Evolutionary conservation across 1,140 invertebrate genomes (phyloP).

Genomic region (Anastatus disparis): DNA sequence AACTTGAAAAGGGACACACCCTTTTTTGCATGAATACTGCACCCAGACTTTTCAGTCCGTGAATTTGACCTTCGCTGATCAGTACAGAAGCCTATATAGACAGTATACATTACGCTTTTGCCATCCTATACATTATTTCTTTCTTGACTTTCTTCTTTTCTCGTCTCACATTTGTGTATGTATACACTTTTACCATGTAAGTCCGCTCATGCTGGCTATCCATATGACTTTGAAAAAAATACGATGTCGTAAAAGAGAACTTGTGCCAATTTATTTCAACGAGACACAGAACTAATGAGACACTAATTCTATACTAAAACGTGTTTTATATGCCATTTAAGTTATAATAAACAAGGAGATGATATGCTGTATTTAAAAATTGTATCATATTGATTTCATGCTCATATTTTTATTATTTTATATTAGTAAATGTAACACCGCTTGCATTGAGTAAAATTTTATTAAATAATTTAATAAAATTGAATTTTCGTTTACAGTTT

Average conservation of each 20-base stretch:
- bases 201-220: no score
- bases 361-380: no score
- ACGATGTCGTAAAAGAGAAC: slow-evolving; percentile 22
- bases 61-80: slow-evolving; percentile 11
- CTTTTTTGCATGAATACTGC: background rate
- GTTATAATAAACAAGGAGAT: no score
- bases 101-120: background rate
- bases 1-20: background rate
- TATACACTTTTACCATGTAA: no score
- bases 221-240: background rate
- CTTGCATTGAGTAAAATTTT: no score
- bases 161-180: background rate
- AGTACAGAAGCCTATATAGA: background rate
- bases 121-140: background rate
- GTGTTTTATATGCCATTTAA: background rate
- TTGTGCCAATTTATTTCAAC: background rate
- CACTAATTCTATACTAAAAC: background rate
- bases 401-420: no score
- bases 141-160: background rate
- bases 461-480: no score
- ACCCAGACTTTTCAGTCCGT: background rate
- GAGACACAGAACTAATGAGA: slow-evolving; percentile 13
- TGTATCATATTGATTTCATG: no score
- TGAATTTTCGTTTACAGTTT: no score
- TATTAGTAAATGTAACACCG: no score